These are phyloP conservation scores for Drosophila emarginata DNA, from an alignment of 2,888 invertebrate species.

Conservation along the genomic window DNA sequence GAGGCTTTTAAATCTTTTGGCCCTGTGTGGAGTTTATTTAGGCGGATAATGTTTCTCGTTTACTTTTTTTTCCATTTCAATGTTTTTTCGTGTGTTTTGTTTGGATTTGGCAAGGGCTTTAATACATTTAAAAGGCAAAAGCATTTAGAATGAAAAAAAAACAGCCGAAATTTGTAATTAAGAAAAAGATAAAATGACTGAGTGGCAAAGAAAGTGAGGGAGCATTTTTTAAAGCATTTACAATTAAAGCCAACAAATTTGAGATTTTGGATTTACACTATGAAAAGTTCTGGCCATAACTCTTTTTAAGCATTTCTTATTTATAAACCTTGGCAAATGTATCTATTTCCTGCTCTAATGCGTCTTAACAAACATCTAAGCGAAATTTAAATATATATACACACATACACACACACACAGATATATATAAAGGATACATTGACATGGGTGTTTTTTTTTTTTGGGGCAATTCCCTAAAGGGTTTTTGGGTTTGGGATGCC, in stretches of 20 bases:
- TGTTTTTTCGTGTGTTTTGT: background rate
- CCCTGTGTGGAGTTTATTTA: slow-evolving; percentile 67
- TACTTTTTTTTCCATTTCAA: slow-evolving; percentile 2
- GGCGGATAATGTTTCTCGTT: slow-evolving; percentile 50
- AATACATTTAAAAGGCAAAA: slow-evolving; percentile 27
- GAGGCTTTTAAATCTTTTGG: slow-evolving; percentile 80
- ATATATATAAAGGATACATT: background rate
- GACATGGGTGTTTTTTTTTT: slow-evolving; percentile 8
- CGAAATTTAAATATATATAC: slow-evolving; percentile 16
- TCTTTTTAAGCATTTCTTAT: slow-evolving; percentile 12
- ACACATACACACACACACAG: background rate
- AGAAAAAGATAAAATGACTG: no score
- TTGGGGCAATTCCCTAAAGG: slow-evolving; percentile 2
- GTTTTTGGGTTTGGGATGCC: slow-evolving; percentile 4
- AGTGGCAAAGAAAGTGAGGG: no score
- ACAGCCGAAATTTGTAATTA: background rate
- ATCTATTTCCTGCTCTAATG: slow-evolving; percentile 17
- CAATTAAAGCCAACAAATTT: background rate
- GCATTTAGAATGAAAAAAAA: slow-evolving; percentile 6
- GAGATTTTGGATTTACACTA: background rate
- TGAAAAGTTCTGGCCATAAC: background rate
- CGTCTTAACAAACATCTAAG: slow-evolving; percentile 19
- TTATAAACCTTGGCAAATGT: slow-evolving; percentile 11
- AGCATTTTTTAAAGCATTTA: background rate
- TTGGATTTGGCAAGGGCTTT: slow-evolving; percentile 14